Evolutionary conservation across 2,113 vertebrate species (phyloP).

Genomic region (Oreochromis aureus): DNA sequence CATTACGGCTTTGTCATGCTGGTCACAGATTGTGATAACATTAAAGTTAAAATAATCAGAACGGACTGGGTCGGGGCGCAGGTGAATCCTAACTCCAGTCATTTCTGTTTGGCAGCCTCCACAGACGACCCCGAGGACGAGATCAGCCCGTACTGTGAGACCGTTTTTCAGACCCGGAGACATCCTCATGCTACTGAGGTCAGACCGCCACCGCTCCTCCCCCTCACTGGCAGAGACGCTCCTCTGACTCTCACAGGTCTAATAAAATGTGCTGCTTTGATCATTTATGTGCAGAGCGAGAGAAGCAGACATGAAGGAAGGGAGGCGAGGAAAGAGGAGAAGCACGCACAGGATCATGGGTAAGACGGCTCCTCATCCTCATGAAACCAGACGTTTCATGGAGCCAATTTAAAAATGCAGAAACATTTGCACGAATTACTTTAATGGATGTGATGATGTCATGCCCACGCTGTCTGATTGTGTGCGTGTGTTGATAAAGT

Average conservation of each 20-base stretch:
- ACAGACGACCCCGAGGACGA: constrained; percentile 58
- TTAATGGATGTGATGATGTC: not conserved
- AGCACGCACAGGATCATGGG: constrained; percentile 62
- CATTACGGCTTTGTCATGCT: not conserved
- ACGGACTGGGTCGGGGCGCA: not conserved
- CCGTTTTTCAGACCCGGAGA: constrained; percentile 67
- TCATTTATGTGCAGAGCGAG: constrained; percentile 34
- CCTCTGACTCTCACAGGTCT: not conserved
- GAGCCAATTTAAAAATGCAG: not conserved
- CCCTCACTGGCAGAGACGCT: not conserved
- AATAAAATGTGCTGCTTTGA: not conserved
- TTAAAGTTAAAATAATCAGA: not conserved
- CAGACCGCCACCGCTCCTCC: not conserved
- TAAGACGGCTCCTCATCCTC: constrained; percentile 9
- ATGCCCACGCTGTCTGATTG: not conserved
- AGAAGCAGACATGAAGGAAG: constrained; percentile 14
- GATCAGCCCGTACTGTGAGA: constrained; percentile 83
- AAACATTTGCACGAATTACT: not conserved
- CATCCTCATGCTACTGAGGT: constrained; percentile 65
- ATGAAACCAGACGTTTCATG: not conserved
- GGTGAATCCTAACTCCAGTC: not conserved
- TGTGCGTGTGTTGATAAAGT: not conserved
- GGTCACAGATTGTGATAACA: not conserved
- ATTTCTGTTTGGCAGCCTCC: constrained; percentile 19
- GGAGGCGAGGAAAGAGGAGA: constrained; percentile 4